These are phyloP conservation scores for Sarcophaga caerulescens DNA, from an alignment of 2,888 invertebrate species.

Conservation along the genomic window DNA sequence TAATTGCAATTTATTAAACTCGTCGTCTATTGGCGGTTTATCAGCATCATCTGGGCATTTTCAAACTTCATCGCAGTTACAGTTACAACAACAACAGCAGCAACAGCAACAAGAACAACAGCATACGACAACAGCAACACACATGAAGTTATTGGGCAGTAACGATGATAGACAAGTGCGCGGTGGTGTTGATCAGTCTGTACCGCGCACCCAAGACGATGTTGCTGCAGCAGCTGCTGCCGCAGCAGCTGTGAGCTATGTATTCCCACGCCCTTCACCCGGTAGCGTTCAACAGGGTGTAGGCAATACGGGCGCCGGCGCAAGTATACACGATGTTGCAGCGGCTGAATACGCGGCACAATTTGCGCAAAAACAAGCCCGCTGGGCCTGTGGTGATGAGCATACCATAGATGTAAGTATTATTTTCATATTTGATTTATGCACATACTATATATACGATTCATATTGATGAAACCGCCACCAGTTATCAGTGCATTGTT, in stretches of 20 bases:
- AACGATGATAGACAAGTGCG: slow-evolving; percentile 86
- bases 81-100: slow-evolving; percentile 70
- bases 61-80: slow-evolving; percentile 61
- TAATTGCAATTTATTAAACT: neutral
- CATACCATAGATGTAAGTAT: slow-evolving; percentile 91
- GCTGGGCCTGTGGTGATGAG: slow-evolving; percentile 95
- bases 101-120: slow-evolving; percentile 69
- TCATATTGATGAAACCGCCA: too few relatives aligned
- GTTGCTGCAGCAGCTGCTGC: slow-evolving; percentile 72
- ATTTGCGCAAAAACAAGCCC: slow-evolving; percentile 86
- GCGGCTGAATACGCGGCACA: slow-evolving; percentile 85
- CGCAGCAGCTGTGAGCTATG: slow-evolving; percentile 92
- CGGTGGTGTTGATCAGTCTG: slow-evolving; percentile 75
- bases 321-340: slow-evolving; percentile 84
- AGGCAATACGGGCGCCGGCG: slow-evolving; percentile 57
- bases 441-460: too few relatives aligned
- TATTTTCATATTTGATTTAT: neutral
- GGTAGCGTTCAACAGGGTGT: slow-evolving; percentile 70
- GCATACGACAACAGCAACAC: slow-evolving; percentile 80
- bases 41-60: slow-evolving; percentile 2
- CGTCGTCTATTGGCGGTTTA: neutral
- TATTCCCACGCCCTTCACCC: slow-evolving; percentile 83
- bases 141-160: slow-evolving; percentile 90
- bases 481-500: too few relatives aligned
- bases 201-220: slow-evolving; percentile 86